phyloP scores from a whole-genome alignment of 2,113 vertebrate species.

The Trichomycterus rosablanca region DNA sequence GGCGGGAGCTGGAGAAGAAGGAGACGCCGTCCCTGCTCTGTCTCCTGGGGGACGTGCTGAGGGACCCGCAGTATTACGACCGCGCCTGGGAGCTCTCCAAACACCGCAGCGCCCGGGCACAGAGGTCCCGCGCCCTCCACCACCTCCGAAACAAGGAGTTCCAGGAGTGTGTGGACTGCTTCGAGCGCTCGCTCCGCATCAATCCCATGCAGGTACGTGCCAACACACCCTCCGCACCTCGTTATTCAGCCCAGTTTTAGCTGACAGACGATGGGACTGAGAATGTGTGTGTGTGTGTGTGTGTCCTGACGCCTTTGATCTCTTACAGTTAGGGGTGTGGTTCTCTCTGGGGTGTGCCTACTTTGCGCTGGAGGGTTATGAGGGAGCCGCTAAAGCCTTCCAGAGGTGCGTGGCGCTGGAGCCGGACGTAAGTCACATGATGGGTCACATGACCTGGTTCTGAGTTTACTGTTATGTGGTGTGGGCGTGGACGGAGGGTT shows the following conservation, averaged over 20 bases:
- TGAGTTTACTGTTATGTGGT: background rate
- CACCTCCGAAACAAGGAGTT: constrained; percentile 81
- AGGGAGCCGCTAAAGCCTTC: constrained; percentile 87
- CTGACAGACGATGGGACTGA: no score
- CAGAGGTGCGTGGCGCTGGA: constrained; percentile 89
- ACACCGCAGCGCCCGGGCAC: constrained; percentile 82
- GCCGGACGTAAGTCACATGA: constrained; percentile 81
- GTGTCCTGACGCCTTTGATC: no score
- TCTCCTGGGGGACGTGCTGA: constrained; percentile 87
- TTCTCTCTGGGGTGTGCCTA: constrained; percentile 95
- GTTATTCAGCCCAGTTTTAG: no score
- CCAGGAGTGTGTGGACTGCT: constrained; percentile 81
- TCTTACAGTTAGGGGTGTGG: constrained; percentile 97
- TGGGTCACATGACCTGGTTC: background rate
- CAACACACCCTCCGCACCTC: constrained; percentile 34
- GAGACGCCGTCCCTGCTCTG: constrained; percentile 85
- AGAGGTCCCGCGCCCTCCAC: constrained; percentile 90
- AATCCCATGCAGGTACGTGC: constrained; percentile 84
- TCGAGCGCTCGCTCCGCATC: constrained; percentile 81
- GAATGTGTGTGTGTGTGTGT: no score
- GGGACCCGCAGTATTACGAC: constrained; percentile 83
- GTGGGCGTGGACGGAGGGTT: background rate
- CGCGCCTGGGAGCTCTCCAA: constrained; percentile 88
- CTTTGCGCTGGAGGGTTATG: constrained; percentile 82
- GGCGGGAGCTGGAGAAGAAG: constrained; percentile 82